Base-by-base conservation (phyloP, 2,113 vertebrate genomes). In the Orientallactaga bullata region DNA sequence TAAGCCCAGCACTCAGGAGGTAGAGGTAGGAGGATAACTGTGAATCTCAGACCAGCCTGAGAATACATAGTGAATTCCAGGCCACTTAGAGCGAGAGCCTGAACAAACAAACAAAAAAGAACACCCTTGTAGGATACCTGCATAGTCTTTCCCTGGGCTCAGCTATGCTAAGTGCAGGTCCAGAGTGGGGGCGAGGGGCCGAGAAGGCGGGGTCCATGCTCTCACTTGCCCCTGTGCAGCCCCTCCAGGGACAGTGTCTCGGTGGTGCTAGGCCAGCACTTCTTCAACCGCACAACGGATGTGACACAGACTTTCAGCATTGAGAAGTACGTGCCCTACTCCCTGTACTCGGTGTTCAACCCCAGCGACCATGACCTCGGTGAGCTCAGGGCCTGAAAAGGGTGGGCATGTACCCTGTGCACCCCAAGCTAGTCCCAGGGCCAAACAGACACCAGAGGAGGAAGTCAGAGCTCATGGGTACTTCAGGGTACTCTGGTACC, bases 241-340 rank as follows among this genome's bases (percentile, higher is more conserved):
- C 99, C 99, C 11, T 92, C 96, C 65, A 97, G 76, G 92, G 98
- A 98, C 0, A 98, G 98, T 3, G 86, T 99, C 39, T 98, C 90
- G 0, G 99, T 99, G 88, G 99, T 99, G 35, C 98, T 99, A 47
- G 99, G 99, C n/a, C 99, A 99, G 96, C 99, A 99, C 79, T 84
- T 94, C 42, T 99, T 99, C 96, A 99, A 99, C 88, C 96, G 88
- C 90, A 99, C 99, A 0, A 98, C 98, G 7, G 97, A 97, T 1
- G 98, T 99, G 96, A 99, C 98, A 0, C 98, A 98, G 97, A 98
- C 98, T 0, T 99, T 99, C 37, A 97, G 94, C 77, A 98, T 99
- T 68, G 98, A 99, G 91, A 97, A 99, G 42, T 99, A 99, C 74
- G 77, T 99, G 95, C 98, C 98, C 18, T 97, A 98, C 82, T 98